Base-by-base conservation (phyloP, 1,140 invertebrate genomes). In the Sesamia nonagrioides region DNA sequence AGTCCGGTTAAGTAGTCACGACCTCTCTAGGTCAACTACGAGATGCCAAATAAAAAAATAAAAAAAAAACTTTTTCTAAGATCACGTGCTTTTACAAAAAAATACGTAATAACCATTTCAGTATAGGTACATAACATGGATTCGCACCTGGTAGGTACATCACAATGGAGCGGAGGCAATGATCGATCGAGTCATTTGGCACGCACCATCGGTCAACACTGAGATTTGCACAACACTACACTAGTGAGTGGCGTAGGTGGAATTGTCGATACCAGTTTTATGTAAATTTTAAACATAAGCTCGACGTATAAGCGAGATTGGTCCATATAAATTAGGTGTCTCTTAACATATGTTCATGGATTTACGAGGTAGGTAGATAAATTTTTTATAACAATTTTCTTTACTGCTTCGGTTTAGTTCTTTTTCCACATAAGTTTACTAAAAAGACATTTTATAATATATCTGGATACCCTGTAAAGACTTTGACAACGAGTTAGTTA, bases 151-250 rank as follows among this genome's bases (percentile, higher is more conserved):
- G 89, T 80, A 61, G 66, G 54, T 42, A 33, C 40, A 66, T 78
- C 78, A 86, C 87, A 91, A 89, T 90, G 83, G 78, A 17, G 54
- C 52, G 37, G 78, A 48, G 37, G 71, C 60, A 79, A 84, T 92
- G 91, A 93, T 93, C 84, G 90, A 94, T 94, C 86, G 83, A 78
- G 60, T 86, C 87, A 93, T 94, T 93, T 90, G 85, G 80, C 87
- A 94, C 91, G 92, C 91, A 87, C 86, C 88, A 88, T 88, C 89
- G 92, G 92, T 90, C 92, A 90, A 87, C 75, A 80, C 76, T 77
- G 79, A 83, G 88, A 86, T 93, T 93, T 91, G 89, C 88, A 89
- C 87, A 88, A 90, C 88, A 82, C 83, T 80, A 45, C 37, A 37
- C 15, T 77, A 85, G 85, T 80, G 84, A 68, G 42, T 42, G 40